phyloP scores from a whole-genome alignment of 2,113 vertebrate species.

The Irena cyanogastra region DNA sequence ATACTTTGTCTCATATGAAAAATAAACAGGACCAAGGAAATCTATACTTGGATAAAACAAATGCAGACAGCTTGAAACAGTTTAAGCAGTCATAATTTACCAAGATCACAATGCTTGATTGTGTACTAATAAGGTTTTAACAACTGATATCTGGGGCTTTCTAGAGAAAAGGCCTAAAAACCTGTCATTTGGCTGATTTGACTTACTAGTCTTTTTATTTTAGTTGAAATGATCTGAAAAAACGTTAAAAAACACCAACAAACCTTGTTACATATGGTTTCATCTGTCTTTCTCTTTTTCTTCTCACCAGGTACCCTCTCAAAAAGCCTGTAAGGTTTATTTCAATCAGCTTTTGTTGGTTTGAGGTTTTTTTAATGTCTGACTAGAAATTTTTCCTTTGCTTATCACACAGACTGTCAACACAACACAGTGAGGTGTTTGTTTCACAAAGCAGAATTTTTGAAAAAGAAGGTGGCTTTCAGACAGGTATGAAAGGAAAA shows the following conservation, averaged over 20 bases:
- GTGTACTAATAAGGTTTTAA: background rate
- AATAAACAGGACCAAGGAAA: background rate
- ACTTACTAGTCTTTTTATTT: background rate
- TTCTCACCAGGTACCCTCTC: background rate
- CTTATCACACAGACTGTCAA: background rate
- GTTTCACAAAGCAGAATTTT: background rate
- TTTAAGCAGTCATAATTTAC: background rate
- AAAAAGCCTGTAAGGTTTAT: background rate
- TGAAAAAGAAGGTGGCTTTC: background rate
- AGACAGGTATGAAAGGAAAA: background rate
- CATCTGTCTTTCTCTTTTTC: background rate
- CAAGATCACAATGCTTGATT: background rate
- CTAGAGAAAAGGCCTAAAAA: background rate
- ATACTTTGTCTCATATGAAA: background rate
- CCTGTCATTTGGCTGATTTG: background rate
- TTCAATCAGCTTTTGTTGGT: background rate
- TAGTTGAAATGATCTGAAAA: background rate
- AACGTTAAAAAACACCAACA: background rate
- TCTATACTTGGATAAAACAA: background rate
- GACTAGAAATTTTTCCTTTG: background rate
- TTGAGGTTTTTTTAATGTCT: background rate
- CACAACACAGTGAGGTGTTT: background rate
- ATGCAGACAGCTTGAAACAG: background rate
- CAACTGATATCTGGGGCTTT: background rate
- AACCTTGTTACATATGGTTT: background rate